Evolutionary conservation across 1,140 invertebrate genomes (phyloP), one percentile per base, ranked within the genome.

Genomic region (Micrasema longulum): DNA sequence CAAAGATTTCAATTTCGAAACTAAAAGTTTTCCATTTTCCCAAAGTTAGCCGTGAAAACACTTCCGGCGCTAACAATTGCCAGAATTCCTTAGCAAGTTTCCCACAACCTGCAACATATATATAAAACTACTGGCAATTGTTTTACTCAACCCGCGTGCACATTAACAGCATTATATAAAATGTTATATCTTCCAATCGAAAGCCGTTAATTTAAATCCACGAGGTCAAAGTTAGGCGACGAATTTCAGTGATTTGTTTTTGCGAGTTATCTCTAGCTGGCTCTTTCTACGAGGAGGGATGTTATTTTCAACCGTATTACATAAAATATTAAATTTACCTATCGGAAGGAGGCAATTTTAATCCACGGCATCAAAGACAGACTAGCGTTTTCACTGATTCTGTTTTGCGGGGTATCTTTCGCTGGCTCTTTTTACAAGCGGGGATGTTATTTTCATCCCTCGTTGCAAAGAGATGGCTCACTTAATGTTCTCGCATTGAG

Each of bases 401-500:
- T n/a, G n/a, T n/a, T n/a, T n/a, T n/a, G n/a, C n/a, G n/a, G n/a
- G n/a, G n/a, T 45, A 45, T 14, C 18, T 16, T 14, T 14, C 12
- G n/a, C 43, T n/a, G 43, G 0, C 16, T 23, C 16, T 52, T 52
- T 52, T 20, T 52, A 2, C 47, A 38, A 68, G 2, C 11, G 10
- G 14, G n/a, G 14, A 14, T 26, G 31, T 22, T 20, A 1, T 38
- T 18, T 57, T 14, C 35, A 36, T 20, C 23, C 20, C 38, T 6
- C 6, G 9, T 38, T 10, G 22, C 14, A 16, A 20, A 38, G 23
- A 18, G 55, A 35, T 14, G 47, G 26, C 23, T 43, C 16, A 36
- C 23, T 36, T 57, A 55, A 47, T 69, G 12, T 43, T 45, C n/a
- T 72, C 22, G 62, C 45, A 35, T 18, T 38, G 71, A 64, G 41